Base-by-base conservation (phyloP, 2,888 invertebrate genomes). In the Tinea semifulvella region DNA sequence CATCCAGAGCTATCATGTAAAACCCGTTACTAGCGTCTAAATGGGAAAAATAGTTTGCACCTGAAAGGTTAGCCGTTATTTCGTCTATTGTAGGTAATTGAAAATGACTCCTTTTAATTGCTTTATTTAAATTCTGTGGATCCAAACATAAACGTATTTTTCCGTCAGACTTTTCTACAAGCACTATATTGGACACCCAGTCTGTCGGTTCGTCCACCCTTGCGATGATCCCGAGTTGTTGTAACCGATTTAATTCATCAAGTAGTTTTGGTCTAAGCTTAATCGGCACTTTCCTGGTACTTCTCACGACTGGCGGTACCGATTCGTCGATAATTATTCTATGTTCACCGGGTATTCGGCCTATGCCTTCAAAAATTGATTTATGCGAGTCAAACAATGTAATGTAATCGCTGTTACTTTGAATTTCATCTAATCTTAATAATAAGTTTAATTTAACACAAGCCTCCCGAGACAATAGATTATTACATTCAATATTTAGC, bases 51-150 rank as follows among this genome's bases (percentile, higher is more conserved):
- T 22, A 44, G 16, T 39, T 39, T 11, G 48, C 49, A 1, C 51
- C 49, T 3, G 42, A 5, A 1, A 50, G 19, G 10, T 51, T 44
- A 6, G 43, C 14, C 2, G 49, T 39, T 5, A 47, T 47, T 16
- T 50, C 47, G 7, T 49, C 46, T 7, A 51, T 16, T 1, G 49
- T 48, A 1, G 49, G 49, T n/a, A 49, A 17, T 14, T 46, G 49
- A 44, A 48, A 51, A 19, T 49, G n/a, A n/a, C n/a, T n/a, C n/a
- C n/a, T n/a, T n/a, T n/a, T n/a, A n/a, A n/a, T n/a, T n/a, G n/a
- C n/a, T n/a, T n/a, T n/a, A n/a, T n/a, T n/a, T n/a, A n/a, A n/a
- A n/a, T n/a, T n/a, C n/a, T n/a, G n/a, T n/a, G n/a, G n/a, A n/a
- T n/a, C n/a, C n/a, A n/a, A n/a, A n/a, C n/a, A n/a, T n/a, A n/a